phyloP scores from a whole-genome alignment of 2,113 vertebrate genomes.

The Laticauda laticaudata region DNA sequence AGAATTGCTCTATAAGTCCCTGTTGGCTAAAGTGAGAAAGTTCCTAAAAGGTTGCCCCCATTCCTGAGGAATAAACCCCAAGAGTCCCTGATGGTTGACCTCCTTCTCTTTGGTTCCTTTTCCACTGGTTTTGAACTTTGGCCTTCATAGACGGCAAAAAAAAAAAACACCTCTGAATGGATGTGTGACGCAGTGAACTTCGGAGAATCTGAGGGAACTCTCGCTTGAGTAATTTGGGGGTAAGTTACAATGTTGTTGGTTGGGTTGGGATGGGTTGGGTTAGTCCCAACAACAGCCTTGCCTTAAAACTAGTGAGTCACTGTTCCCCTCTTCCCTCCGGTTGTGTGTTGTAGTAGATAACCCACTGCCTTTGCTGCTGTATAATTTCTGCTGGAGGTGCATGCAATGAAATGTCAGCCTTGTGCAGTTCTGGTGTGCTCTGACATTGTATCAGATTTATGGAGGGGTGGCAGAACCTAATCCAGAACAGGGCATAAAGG shows the following conservation, averaged over 20 bases:
- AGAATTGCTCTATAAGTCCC: neutral
- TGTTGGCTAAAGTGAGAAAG: constrained; percentile 27
- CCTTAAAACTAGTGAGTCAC: neutral
- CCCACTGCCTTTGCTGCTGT: neutral
- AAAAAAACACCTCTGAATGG: accelerated
- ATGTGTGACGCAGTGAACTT: neutral
- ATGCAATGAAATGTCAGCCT: neutral
- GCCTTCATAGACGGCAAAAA: neutral
- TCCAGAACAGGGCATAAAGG: no score
- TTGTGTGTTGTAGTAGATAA: neutral
- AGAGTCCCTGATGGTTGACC: constrained; percentile 46
- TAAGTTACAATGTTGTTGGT: neutral
- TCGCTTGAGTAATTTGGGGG: neutral
- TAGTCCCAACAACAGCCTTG: constrained; percentile 10
- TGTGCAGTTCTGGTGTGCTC: neutral
- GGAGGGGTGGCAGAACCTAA: neutral
- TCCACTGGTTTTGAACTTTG: neutral
- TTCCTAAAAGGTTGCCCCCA: constrained; percentile 30
- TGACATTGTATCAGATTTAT: neutral
- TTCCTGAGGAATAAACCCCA: constrained; percentile 40
- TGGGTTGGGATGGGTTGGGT: constrained; percentile 12
- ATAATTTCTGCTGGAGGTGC: neutral
- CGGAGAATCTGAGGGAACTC: neutral
- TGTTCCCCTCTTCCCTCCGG: neutral
- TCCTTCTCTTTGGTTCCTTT: constrained; percentile 6